phyloP scores from a whole-genome alignment of 2,113 vertebrate species.

The Nannobrachium achirus region DNA sequence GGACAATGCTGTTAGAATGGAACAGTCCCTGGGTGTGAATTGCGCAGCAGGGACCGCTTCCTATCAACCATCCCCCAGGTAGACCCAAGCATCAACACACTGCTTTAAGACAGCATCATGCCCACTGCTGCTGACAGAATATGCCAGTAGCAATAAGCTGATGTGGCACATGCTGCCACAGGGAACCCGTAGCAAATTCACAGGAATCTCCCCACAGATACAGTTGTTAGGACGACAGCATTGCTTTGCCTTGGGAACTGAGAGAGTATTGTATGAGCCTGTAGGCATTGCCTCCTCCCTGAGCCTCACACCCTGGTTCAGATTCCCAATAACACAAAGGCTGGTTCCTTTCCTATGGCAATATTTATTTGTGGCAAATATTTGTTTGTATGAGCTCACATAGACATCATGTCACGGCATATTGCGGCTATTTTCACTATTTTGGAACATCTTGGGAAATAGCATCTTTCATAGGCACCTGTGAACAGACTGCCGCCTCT shows the following conservation, averaged over 20 bases:
- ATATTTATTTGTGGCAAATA: slow-evolving; percentile 65
- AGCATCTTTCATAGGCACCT: too few relatives aligned
- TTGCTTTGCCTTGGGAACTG: slow-evolving; percentile 68
- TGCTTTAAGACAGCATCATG: too few relatives aligned
- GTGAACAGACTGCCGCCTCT: too few relatives aligned
- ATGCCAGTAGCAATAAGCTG: slow-evolving; percentile 6
- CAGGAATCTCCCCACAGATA: slow-evolving; percentile 44
- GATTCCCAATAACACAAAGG: slow-evolving; percentile 67
- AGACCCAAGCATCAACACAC: background rate
- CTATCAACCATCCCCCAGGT: slow-evolving; percentile 21
- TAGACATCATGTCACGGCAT: background rate
- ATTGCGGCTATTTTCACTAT: too few relatives aligned
- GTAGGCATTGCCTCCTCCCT: slow-evolving; percentile 65
- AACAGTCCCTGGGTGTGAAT: background rate
- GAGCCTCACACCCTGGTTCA: slow-evolving; percentile 70
- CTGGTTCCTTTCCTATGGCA: slow-evolving; percentile 41
- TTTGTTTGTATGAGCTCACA: slow-evolving; percentile 29
- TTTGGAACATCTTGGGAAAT: too few relatives aligned
- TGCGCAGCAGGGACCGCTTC: background rate
- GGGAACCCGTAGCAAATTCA: slow-evolving; percentile 47
- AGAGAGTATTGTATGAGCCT: slow-evolving; percentile 73
- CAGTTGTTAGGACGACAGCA: slow-evolving; percentile 68
- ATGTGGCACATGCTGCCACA: slow-evolving; percentile 57
- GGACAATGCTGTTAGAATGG: background rate
- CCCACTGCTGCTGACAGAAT: too few relatives aligned